Percentiles rank a stretch among this genome's conserved stretches.
These are phyloP conservation scores for Lophochroa leadbeateri DNA, from an alignment of 2,113 vertebrate species.

Conservation along the genomic window DNA sequence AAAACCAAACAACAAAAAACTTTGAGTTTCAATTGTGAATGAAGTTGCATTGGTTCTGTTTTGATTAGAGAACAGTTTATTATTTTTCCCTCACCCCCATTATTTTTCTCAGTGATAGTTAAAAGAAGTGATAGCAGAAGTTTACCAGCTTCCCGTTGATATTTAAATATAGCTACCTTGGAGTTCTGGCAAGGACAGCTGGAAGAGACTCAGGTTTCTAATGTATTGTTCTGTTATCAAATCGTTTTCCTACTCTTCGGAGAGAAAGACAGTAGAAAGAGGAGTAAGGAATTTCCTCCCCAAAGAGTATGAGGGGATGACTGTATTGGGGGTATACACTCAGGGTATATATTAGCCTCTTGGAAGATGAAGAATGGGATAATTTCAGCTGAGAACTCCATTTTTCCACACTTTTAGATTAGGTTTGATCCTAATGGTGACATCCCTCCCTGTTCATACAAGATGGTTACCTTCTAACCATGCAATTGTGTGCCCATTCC, in stretches of 20 bases:
- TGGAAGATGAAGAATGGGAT: neutral
- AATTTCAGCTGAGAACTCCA: neutral
- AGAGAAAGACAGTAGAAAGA: neutral
- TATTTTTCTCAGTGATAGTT: neutral
- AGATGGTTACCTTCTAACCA: neutral
- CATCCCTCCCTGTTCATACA: rapidly evolving
- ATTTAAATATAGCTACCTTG: neutral
- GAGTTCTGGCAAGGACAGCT: neutral
- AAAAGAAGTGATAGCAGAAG: neutral
- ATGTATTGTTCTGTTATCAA: neutral
- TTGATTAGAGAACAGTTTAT: neutral
- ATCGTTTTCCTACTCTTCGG: neutral
- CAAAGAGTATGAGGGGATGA: no score
- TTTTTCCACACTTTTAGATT: neutral
- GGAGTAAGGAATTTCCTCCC: neutral
- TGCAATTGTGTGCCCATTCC: neutral
- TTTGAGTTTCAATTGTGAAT: neutral
- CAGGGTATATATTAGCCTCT: neutral
- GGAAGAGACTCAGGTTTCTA: neutral
- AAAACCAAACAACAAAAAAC: neutral
- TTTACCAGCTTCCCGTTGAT: neutral
- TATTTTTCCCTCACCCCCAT: rapidly evolving
- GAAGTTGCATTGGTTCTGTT: neutral
- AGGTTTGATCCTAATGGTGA: neutral
- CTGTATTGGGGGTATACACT: rapidly evolving